phyloP scores from a whole-genome alignment of 1,140 invertebrate genomes.

The Sitophilus oryzae region DNA sequence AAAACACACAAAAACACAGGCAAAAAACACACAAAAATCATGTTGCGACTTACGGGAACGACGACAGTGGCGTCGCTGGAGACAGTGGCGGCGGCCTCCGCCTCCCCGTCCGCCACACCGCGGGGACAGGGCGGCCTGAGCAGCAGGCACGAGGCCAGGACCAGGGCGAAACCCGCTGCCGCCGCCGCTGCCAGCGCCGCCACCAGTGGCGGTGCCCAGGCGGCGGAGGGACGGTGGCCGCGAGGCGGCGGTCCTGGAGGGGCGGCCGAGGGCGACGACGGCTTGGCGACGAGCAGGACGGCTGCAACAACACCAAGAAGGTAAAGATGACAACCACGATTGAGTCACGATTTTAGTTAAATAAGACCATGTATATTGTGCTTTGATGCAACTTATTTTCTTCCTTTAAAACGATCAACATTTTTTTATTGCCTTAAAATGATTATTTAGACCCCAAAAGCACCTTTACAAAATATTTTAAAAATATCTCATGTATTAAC shows the following conservation, averaged over 20 bases:
- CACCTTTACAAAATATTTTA: too few relatives aligned
- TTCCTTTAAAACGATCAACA: too few relatives aligned
- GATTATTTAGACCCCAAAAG: too few relatives aligned
- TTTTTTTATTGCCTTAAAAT: too few relatives aligned
- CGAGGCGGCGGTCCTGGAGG: slow-evolving; percentile 3
- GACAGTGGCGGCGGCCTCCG: slow-evolving; percentile 1
- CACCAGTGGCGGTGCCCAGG: slow-evolving; percentile 12
- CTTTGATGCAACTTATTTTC: too few relatives aligned
- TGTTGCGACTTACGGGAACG: neutral
- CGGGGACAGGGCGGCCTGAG: slow-evolving; percentile 4
- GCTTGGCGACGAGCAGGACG: neutral
- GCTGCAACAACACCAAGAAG: slow-evolving; percentile 11
- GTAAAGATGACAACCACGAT: too few relatives aligned
- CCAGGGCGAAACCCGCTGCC: slow-evolving; percentile 17
- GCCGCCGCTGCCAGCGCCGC: slow-evolving; percentile 18
- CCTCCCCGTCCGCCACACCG: neutral
- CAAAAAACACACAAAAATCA: too few relatives aligned
- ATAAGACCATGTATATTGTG: too few relatives aligned
- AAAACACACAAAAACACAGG: too few relatives aligned
- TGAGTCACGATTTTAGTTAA: too few relatives aligned
- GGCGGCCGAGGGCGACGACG: neutral
- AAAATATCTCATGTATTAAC: too few relatives aligned
- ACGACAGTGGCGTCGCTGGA: slow-evolving; percentile 5
- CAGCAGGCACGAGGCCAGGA: slow-evolving; percentile 21
- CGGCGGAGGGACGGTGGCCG: slow-evolving; percentile 7